phyloP scores from a whole-genome alignment of 2,113 vertebrate genomes.

The Aphelocoma coerulescens region DNA sequence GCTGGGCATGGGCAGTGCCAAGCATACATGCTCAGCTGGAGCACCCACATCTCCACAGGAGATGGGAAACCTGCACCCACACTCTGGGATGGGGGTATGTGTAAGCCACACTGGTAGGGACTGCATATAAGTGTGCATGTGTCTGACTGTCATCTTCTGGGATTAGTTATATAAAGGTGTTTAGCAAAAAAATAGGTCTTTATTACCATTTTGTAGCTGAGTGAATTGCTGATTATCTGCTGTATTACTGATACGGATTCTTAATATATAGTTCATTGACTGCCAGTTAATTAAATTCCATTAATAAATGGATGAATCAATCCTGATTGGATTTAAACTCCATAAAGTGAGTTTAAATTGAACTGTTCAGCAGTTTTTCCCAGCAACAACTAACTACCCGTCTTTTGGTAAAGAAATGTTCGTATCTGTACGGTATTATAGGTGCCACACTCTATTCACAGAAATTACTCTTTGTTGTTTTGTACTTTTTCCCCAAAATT shows the following conservation, averaged over 20 bases:
- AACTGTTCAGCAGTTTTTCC: background rate
- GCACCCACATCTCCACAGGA: background rate
- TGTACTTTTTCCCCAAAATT: background rate
- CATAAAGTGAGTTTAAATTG: background rate
- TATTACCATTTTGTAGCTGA: background rate
- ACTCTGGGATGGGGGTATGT: accelerated
- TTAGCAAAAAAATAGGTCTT: background rate
- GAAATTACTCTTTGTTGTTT: background rate
- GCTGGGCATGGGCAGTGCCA: background rate
- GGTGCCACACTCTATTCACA: background rate
- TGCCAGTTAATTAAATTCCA: background rate
- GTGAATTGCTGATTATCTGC: background rate
- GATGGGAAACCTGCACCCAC: background rate
- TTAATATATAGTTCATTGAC: background rate
- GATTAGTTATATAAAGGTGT: background rate
- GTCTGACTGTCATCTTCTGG: background rate
- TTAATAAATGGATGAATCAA: background rate
- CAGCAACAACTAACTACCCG: background rate
- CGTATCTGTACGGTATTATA: background rate
- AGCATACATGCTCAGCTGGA: background rate
- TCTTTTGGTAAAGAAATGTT: background rate
- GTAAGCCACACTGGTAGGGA: background rate
- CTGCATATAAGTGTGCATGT: too few species aligned
- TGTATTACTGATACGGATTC: background rate
- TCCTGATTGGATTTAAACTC: background rate